A percentile compares a stretch with the other conserved stretches of the same genome.
phyloP scores from a whole-genome alignment of 2,113 vertebrate species.

The Crotalus horridus region DNA sequence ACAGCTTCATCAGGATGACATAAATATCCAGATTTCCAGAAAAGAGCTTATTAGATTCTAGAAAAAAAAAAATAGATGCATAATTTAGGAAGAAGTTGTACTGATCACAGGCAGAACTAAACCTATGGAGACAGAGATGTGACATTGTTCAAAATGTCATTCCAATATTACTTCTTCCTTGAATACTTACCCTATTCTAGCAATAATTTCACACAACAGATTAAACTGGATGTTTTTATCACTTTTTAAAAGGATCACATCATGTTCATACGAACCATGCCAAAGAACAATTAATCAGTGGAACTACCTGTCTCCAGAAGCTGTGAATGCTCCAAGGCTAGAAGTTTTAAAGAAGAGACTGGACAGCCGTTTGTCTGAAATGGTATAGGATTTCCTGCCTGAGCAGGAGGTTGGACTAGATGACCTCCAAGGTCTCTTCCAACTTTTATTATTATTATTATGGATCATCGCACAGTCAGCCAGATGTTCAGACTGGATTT shows the following conservation, averaged over 20 bases:
- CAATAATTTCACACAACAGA: neutral
- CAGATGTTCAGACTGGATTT: no score
- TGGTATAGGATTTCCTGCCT: no score
- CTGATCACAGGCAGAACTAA: neutral
- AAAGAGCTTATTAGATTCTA: neutral
- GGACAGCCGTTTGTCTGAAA: no score
- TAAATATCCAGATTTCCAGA: neutral
- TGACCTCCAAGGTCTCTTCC: no score
- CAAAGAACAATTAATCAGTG: neutral
- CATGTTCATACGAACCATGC: neutral
- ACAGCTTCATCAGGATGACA: neutral
- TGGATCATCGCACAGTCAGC: no score
- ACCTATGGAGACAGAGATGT: neutral
- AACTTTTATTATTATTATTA: no score
- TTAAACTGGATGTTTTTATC: neutral
- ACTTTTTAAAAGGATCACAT: neutral
- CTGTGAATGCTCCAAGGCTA: no score
- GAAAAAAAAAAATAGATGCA: neutral
- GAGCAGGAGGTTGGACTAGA: no score
- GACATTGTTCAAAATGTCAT: neutral
- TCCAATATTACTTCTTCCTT: neutral
- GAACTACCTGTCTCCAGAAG: no score
- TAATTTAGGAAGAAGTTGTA: neutral
- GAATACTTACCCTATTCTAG: neutral
- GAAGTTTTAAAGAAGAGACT: no score